Evolutionary conservation across 2,888 invertebrate genomes (phyloP), one percentile per base, ranked within the genome.

Genomic region (Aspidiotus destructor): DNA sequence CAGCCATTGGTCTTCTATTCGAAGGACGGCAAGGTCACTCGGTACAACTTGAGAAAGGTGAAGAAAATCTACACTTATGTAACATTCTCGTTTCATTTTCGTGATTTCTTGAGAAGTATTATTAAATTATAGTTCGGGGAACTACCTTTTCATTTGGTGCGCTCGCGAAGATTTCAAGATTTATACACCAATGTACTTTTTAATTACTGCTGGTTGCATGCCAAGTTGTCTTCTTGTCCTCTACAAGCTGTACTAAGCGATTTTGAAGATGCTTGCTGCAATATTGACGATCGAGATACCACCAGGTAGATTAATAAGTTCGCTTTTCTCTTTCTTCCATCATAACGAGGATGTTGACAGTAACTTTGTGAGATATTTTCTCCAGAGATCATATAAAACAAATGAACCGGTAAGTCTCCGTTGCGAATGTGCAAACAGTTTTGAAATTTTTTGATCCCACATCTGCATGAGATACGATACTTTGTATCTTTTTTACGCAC

Each of bases 161-260:
- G 97, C 8, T 89, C 97, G 0, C 86, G 92, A 71, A 84, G 97
- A 48, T 91, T 92, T 76, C 87, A 88, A 65, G 95, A 96, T 77
- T 80, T 98, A 15, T 93, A 92, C 76, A 86, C 88, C 55, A 86
- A 94, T 75, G 96, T 97, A 0, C 81, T 98, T 0, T 99, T 99
- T 79, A 97, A 97, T 79, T 98, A 97, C 77, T 89, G 93, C 75
- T 99, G 97, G 94, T 81, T 98, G 0, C 95, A 96, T 76, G 95
- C 97, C 0, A 98, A 98, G 76, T 81, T 97, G 0, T 89, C 89
- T 73, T 92, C 94, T 74, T 97, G 97, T 76, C 97, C 98, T 0
- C 81, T 99, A 13, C 97, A 97, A 78, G 89, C 94, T 0, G 89
- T 97, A 0, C 80, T 98, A 8, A 89, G 92, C 7, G 98, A 98